Evolutionary conservation across 2,797 vertebrate genomes (phyloP).

Genomic region (Sylvilagus floridanus): DNA sequence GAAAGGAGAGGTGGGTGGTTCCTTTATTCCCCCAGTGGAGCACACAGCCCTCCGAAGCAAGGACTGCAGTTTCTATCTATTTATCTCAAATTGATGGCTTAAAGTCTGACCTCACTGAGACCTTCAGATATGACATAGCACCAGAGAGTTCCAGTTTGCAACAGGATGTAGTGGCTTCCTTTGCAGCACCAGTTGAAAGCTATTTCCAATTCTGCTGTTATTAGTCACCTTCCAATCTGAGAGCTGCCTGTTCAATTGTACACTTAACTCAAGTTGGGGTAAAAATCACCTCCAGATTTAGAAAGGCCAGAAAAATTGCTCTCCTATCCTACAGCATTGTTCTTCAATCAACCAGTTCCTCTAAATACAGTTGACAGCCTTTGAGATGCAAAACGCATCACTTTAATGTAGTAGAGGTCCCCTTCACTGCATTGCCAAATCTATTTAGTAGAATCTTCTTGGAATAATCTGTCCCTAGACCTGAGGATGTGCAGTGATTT

Average conservation of each 20-base stretch:
- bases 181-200: slow-evolving; percentile 68
- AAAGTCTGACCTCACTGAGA: slow-evolving; percentile 81
- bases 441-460: slow-evolving; percentile 90
- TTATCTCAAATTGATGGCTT: slow-evolving; percentile 74
- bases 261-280: slow-evolving; percentile 73
- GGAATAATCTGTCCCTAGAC: slow-evolving; percentile 91
- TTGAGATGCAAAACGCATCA: slow-evolving; percentile 87
- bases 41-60: slow-evolving; percentile 56
- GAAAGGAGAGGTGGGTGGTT: slow-evolving; percentile 72
- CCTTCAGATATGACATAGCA: slow-evolving; percentile 73
- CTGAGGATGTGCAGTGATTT: slow-evolving; percentile 88
- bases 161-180: slow-evolving; percentile 62
- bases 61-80: slow-evolving; percentile 66
- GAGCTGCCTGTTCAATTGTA: slow-evolving; percentile 69
- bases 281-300: slow-evolving; percentile 83
- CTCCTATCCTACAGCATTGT: slow-evolving; percentile 82
- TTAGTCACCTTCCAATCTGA: slow-evolving; percentile 74
- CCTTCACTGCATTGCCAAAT: slow-evolving; percentile 87
- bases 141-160: slow-evolving; percentile 70
- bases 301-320: slow-evolving; percentile 85
- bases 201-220: slow-evolving; percentile 78
- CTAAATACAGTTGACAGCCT: slow-evolving; percentile 88
- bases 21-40: slow-evolving; percentile 79
- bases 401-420: slow-evolving; percentile 87
- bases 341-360: slow-evolving; percentile 87